Base-by-base conservation (phyloP, 2,888 invertebrate genomes). In the Chalcosyrphus nemorum region DNA sequence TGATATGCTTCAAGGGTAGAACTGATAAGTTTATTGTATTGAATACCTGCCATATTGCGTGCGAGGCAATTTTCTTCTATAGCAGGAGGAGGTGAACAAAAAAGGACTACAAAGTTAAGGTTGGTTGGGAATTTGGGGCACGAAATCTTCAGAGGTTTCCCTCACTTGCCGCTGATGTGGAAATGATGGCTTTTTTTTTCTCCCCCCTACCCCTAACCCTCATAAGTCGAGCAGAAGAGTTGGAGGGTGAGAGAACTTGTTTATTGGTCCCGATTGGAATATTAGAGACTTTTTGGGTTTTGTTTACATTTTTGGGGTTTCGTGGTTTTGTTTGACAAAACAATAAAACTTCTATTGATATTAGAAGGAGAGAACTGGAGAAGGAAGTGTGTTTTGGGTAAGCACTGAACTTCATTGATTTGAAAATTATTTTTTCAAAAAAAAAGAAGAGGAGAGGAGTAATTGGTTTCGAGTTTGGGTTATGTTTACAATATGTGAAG, bases 1-100 rank as follows among this genome's bases (percentile, higher is more conserved):
- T 75, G 75, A 75, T 75, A 75, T 75, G 75, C 75, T 65, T 47
- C 65, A 19, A 27, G 65, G 75, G 65, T 65, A 75, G 21, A 47
- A 65, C 75, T 66, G 75, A 75, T 66, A 75, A 75, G 65, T 66
- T 75, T 66, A 75, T 66, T 75, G 27, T 50, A 47, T 75, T 75
- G 75, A 65, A 47, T 66, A 75, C 65, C 75, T 75, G 56, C 38
- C 65, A 57, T 47, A 75, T 65, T 75, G 75, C 65, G 65, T 75
- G 65, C 57, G 24, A 45, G 29, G 47, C 47, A 50, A 24, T 71
- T 71, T 59, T 24, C 57, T 21, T 50, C 38, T 9, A n/a, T 24
- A 24, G 4, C 2, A 24, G 24, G 11, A 4, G 21, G 27, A 19
- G 32, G 21, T 4, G 32, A 2, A 24, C 2, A 24, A 2, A 4